Base-by-base conservation (phyloP, 1,140 invertebrate genomes). In the Heliconius nattereri region DNA sequence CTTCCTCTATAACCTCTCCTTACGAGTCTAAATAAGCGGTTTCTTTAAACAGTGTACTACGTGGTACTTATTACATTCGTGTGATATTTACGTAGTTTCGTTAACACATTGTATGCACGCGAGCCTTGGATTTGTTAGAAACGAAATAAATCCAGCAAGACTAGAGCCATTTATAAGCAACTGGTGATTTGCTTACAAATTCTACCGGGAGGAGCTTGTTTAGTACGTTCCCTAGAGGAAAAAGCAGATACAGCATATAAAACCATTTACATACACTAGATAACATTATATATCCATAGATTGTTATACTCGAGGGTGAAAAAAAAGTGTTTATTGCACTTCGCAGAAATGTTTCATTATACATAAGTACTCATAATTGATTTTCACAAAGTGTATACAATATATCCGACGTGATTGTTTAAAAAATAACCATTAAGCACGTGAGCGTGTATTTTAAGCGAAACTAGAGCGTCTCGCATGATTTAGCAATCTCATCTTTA, bases 171-270 rank as follows among this genome's bases (percentile, higher is more conserved):
- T 91, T 91, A 90, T 89, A 92, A 90, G 85, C 86, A 86, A 87
- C 86, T 85, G 86, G 87, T 89, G 88, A 91, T 90, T 89, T 91
- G 89, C 84, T 89, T 91, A 87, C 87, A 83, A 89, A 90, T 82
- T 87, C 88, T 80, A 85, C 80, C 52, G 87, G 87, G 85, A 86
- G 81, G 81, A 70, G 78, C 79, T 85, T 81, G 83, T 85, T 85
- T 79, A 45, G 76, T 81, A 71, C 72, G 70, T 72, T 81, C 70
- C 16, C 40, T 11, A 40, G 75, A 35, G 71, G 54, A 81, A 81
- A 81, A 74, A 77, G 54, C 70, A 40, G 23, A 37, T 20, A 76
- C 75, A 9, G 23, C 45, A 35, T 57, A 45, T 76, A 23, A 29
- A 49, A 26, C 37, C 37, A 70, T 76, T 76, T 76, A 71, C 75